phyloP scores from a whole-genome alignment of 1,140 invertebrate genomes.

The Zaprionus inermis region DNA sequence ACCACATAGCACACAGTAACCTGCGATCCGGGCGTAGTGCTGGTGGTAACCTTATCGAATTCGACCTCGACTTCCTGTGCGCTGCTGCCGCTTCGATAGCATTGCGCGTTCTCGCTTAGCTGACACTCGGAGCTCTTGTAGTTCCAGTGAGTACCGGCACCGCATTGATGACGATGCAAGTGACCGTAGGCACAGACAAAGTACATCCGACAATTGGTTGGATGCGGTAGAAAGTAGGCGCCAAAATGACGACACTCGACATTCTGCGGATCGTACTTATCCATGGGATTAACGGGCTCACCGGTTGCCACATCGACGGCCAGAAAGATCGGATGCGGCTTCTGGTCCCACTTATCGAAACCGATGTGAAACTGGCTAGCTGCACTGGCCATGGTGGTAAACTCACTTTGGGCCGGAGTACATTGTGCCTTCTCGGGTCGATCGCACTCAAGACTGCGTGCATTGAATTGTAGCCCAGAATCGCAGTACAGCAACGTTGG shows the following conservation, averaged over 20 bases:
- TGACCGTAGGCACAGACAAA: slow-evolving; percentile 76
- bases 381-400: not conserved
- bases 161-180: slow-evolving; percentile 71
- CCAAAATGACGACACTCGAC: slow-evolving; percentile 74
- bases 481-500: slow-evolving; percentile 58
- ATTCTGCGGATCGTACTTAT: slow-evolving; percentile 65
- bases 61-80: not conserved
- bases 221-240: slow-evolving; percentile 79
- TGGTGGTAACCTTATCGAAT: not conserved
- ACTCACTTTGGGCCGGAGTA: not conserved
- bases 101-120: slow-evolving; percentile 46
- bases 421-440: slow-evolving; percentile 56
- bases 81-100: slow-evolving; percentile 38
- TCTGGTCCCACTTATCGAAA: slow-evolving; percentile 48
- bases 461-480: slow-evolving; percentile 60
- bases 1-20: slow-evolving; percentile 69
- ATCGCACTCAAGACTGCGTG: slow-evolving; percentile 42
- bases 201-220: slow-evolving; percentile 64
- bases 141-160: slow-evolving; percentile 66
- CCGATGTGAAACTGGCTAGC: no score
- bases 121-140: slow-evolving; percentile 65
- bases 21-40: slow-evolving; percentile 40
- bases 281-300: slow-evolving; percentile 59
- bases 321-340: slow-evolving; percentile 56
- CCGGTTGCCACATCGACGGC: slow-evolving; percentile 69